Base-by-base conservation (phyloP, 2,888 invertebrate species). In the Eustalomyia histrio region DNA sequence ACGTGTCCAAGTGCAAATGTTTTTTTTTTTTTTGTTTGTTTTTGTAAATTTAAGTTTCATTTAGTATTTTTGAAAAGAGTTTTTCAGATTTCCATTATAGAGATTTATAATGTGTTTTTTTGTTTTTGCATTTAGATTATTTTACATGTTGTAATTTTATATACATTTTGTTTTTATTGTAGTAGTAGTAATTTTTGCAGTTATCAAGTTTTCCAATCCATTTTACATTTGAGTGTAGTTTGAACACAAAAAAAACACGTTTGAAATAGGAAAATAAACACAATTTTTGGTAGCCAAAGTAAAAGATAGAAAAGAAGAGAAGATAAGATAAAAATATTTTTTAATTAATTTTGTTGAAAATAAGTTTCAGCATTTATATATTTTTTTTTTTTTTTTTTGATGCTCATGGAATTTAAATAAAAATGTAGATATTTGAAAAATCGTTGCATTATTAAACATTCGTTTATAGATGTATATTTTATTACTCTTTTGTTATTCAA, bases 1-100 rank as follows among this genome's bases (percentile, higher is more conserved):
- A 86, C 86, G 89, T 89, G 88, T 84, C 85, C 87, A 88, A 89
- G 88, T 86, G 86, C 47, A 60, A 2, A 47, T 61, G 61, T 69
- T 71, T 33, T 61, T 55, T 76, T 50, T 55, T 39, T 35, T 68
- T 53, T 68, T 65, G 2, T 24, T 24, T 24, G 24, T 57, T 67
- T 68, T 55, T 18, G 18, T 71, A 64, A 29, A 29, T 76, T 74
- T 79, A 75, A 73, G 67, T 82, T 83, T 71, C 74, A 76, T 79
- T 79, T 71, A 60, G 14, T n/a, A 47, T n/a, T 65, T 78, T 78
- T 72, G 18, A 65, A 58, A 63, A 47, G 55, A 63, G 58, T 65
- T 65, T 65, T 29, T 7, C 29, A 63, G 58, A 58, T 65, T 60
- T 29, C 29, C 29, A 43, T 65, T 67, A 52, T 72, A 53, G 10